These are phyloP conservation scores for Enteromius argenteus DNA, from an alignment of 2,797 vertebrate species.

Conservation along the genomic window DNA sequence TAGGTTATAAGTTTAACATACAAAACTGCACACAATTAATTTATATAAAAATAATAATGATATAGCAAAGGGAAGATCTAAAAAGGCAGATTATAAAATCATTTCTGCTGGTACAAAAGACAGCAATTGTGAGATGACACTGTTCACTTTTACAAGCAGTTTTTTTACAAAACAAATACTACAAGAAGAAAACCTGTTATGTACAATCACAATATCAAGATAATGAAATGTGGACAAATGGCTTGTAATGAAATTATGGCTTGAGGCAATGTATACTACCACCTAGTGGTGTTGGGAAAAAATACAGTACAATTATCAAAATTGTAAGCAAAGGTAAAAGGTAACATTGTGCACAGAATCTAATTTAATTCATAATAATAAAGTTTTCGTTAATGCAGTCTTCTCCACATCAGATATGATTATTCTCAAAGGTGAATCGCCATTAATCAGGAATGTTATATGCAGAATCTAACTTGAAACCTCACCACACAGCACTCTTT, in stretches of 20 bases:
- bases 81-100: background rate
- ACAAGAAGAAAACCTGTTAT: constrained; percentile 12
- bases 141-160: constrained; percentile 6
- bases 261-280: constrained; percentile 53
- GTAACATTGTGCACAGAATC: background rate
- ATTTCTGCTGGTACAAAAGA: background rate
- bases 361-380: background rate
- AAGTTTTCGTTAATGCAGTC: constrained; percentile 17
- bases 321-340: background rate
- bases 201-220: constrained; percentile 46
- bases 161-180: constrained; percentile 8
- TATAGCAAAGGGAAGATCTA: background rate
- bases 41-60: constrained; percentile 1
- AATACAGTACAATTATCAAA: constrained; percentile 61
- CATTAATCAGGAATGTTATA: constrained; percentile 55
- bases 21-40: background rate
- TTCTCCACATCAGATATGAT: constrained; percentile 29
- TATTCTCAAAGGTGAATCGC: constrained; percentile 58
- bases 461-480: constrained; percentile 23
- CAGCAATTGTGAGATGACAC: background rate
- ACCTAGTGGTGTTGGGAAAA: constrained; percentile 67
- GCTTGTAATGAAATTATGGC: constrained; percentile 1
- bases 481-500: constrained; percentile 10
- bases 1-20: background rate
- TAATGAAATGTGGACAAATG: constrained; percentile 25